Base-by-base conservation (phyloP, 2,797 vertebrate species). In the Pogoniulus pusillus region DNA sequence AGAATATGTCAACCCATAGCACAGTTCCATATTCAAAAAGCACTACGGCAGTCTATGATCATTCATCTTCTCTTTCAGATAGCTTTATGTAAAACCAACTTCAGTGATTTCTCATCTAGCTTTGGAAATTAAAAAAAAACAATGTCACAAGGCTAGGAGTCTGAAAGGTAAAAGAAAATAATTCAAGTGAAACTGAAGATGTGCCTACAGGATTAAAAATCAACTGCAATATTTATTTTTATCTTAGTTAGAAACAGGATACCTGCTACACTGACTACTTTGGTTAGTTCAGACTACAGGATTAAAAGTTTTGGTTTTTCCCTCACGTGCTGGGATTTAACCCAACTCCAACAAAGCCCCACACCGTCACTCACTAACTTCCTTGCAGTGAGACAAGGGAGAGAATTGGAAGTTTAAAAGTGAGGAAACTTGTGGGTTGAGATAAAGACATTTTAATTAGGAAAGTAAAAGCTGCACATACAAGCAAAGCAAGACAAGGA, bases 11-110 rank as follows among this genome's bases (percentile, higher is more conserved):
- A 93, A 51, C 37, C n/a, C 73, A 30, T 55, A 81, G 12, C 62
- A 81, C 51, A 87, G 73, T 75, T 89, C 87, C 87, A 30, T 91
- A 89, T 89, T 91, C 82, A 89, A n/a, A n/a, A n/a, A n/a, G n/a
- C n/a, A n/a, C 34, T 71, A 83, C 89, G 82, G 17, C 22, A 85
- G 63, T 91, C 89, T 78, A 78, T 57, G 85, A 85, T 37, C 37
- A 78, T 94, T 92, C 80, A 74, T 85, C 70, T 87, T 87, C 91
- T 63, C 15, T 71, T 89, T 72, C 24, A 76, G 78, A 37, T n/a
- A 59, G 63, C 41, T n/a, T 83, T 76, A 62, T 69, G 89, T 91
- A 81, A 93, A 91, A 77, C 41, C 65, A 85, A 14, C 59, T 87
- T 23, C 34, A 64, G 16, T 65, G 63, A 71, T 94, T 93, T 83